A percentile compares a stretch with the other conserved stretches of the same genome.
Conservation (phyloP, 1,140 invertebrate species). For the Nomia melanderi region DNA sequence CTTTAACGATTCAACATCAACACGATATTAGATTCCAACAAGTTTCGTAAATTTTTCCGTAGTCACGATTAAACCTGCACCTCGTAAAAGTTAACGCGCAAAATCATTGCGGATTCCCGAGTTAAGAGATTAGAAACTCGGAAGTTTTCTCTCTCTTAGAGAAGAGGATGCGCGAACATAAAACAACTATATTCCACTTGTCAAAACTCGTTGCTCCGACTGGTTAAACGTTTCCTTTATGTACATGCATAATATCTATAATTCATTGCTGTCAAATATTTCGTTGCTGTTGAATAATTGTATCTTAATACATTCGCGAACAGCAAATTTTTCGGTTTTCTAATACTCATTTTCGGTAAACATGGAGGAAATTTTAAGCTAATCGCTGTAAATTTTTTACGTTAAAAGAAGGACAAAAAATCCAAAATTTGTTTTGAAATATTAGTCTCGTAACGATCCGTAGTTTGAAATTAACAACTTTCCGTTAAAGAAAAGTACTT, state of each 20-base stretch:
- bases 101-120: background rate
- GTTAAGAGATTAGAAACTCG: constrained; percentile 10
- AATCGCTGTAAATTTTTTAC: no score
- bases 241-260: background rate
- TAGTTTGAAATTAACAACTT: no score
- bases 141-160: constrained; percentile 3
- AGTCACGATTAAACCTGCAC: background rate
- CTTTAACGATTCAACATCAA: constrained; percentile 3
- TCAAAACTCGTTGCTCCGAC: background rate
- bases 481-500: no score
- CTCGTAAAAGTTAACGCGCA: background rate
- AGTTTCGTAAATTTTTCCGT: background rate
- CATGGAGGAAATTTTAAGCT: no score
- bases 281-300: no score
- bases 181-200: background rate
- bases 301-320: no score
- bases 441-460: no score
- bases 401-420: no score
- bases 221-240: background rate
- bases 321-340: no score
- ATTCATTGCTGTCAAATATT: background rate
- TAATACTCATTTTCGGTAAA: no score
- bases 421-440: no score
- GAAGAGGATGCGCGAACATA: background rate
- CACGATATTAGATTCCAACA: constrained; percentile 14